These are phyloP conservation scores for Colostygia pectinataria DNA, from an alignment of 2,888 invertebrate genomes.

Conservation along the genomic window DNA sequence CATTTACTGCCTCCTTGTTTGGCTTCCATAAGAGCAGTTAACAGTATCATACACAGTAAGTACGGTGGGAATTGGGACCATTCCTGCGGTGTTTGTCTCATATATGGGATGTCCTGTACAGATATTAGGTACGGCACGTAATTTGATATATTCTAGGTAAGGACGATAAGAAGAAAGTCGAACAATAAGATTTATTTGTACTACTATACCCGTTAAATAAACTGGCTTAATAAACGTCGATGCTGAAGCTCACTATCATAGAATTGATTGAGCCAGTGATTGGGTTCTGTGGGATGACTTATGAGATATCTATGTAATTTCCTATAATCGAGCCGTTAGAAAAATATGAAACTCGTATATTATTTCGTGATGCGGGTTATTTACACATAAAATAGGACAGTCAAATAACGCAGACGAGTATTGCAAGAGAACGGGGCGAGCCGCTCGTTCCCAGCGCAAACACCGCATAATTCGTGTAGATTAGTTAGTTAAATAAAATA, in stretches of 20 bases:
- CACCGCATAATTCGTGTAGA: too few species aligned
- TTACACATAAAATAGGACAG: too few species aligned
- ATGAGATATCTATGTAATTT: conserved; percentile 9
- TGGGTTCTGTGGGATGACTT: conserved; percentile 9
- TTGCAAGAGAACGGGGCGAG: too few species aligned
- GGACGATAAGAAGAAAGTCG: too few species aligned
- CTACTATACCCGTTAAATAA: too few species aligned
- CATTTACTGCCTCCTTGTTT: conserved; percentile 49
- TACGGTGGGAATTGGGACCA: conserved; percentile 41
- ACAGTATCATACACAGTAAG: conserved; percentile 36
- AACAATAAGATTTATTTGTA: too few species aligned
- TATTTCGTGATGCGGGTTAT: background rate
- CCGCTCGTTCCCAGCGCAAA: too few species aligned
- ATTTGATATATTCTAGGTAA: too few species aligned
- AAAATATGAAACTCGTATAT: background rate
- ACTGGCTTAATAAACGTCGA: conserved; percentile 8
- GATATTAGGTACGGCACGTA: conserved; percentile 38
- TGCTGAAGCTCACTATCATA: conserved; percentile 5
- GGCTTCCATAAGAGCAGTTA: conserved; percentile 53
- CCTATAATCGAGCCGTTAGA: conserved; percentile 2
- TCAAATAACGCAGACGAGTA: too few species aligned
- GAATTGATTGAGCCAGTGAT: conserved; percentile 3
- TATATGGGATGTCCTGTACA: conserved; percentile 40
- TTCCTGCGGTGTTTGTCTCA: conserved; percentile 40
- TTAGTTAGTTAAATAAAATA: too few species aligned